Conservation (phyloP, 2,888 invertebrate species). For the Oxyteleia sp. region DNA sequence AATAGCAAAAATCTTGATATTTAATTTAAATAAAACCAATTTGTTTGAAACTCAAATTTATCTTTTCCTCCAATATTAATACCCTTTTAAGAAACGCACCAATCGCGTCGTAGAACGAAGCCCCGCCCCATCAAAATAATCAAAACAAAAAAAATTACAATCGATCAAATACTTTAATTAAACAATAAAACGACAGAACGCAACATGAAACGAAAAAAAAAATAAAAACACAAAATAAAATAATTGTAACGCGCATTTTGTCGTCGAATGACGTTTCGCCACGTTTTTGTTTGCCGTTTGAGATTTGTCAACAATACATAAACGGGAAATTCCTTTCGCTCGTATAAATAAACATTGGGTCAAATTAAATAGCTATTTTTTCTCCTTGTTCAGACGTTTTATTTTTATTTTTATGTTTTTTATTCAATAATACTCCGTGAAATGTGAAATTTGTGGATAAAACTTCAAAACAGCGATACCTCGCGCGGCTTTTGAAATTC, state of each 20-base stretch:
- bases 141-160: neutral
- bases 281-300: constrained; percentile 60
- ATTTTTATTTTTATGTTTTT: constrained; percentile 60
- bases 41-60: no score
- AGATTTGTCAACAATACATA: constrained; percentile 53
- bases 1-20: no score
- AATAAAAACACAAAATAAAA: neutral
- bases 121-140: neutral
- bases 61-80: no score
- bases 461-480: constrained; percentile 65
- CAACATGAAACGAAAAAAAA: neutral
- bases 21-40: no score
- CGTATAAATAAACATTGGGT: constrained; percentile 68
- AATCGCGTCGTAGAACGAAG: no score
- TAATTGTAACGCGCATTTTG: constrained; percentile 13
- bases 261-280: constrained; percentile 13
- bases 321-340: constrained; percentile 59
- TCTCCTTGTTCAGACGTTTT: constrained; percentile 20
- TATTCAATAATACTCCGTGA: constrained; percentile 70
- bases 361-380: constrained; percentile 67
- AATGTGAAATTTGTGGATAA: constrained; percentile 72
- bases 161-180: no score
- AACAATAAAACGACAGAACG: no score
- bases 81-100: no score
- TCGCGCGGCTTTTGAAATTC: constrained; percentile 72